These are phyloP conservation scores for Cydia fagiglandana DNA, from an alignment of 1,140 invertebrate genomes.

Conservation along the genomic window DNA sequence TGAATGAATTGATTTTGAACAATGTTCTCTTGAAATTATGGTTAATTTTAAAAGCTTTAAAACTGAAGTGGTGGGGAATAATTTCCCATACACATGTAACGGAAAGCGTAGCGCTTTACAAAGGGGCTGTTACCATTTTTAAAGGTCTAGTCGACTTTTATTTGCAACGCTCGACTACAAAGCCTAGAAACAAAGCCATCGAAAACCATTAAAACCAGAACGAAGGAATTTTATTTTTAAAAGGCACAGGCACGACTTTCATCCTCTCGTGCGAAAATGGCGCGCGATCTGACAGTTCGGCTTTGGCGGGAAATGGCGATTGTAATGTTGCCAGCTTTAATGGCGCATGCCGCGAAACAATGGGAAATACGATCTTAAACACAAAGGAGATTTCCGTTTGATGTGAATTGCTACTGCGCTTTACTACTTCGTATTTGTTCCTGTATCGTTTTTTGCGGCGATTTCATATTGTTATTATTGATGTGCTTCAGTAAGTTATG, in stretches of 20 bases:
- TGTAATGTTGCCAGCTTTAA: conserved; percentile 60
- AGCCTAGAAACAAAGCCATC: conserved; percentile 31
- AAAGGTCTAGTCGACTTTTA: conserved; percentile 32
- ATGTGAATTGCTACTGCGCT: conserved; percentile 62
- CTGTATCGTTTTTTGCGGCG: not conserved
- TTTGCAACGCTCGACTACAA: conserved; percentile 23
- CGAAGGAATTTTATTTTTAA: conserved; percentile 33
- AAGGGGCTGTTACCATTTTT: conserved; percentile 8
- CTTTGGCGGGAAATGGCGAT: conserved; percentile 54
- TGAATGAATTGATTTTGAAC: not conserved
- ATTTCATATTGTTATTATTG: too few relatives aligned
- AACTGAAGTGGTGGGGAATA: conserved; percentile 7
- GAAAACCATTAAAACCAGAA: conserved; percentile 30
- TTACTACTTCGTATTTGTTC: conserved; percentile 33
- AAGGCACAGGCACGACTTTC: conserved; percentile 51
- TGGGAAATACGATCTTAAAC: conserved; percentile 61
- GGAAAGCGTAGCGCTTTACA: conserved; percentile 13
- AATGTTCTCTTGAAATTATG: not conserved
- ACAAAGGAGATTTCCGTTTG: conserved; percentile 68
- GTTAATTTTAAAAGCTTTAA: not conserved
- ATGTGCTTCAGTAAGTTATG: too few relatives aligned
- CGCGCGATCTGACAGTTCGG: conserved; percentile 62
- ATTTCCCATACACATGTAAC: not conserved
- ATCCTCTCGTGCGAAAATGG: conserved; percentile 63
- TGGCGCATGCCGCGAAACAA: conserved; percentile 67